Conservation (phyloP, 2,888 invertebrate species). For the Ormyrus pomaceus region DNA sequence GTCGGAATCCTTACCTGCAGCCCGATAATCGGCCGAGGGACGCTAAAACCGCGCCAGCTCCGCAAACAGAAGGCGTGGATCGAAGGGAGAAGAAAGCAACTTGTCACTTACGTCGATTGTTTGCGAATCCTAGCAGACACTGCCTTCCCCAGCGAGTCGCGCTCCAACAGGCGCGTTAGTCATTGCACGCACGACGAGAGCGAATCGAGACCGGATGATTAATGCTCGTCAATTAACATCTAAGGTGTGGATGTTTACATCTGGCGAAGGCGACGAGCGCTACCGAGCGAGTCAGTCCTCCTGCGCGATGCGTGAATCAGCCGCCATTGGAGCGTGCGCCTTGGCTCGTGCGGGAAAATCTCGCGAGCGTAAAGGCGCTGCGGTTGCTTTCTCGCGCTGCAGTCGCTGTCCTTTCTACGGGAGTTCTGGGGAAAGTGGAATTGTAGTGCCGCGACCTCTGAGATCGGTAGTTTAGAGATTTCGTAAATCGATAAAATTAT, state of each 20-base stretch:
- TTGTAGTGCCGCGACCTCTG: no score
- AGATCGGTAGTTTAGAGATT: no score
- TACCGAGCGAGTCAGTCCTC: neutral
- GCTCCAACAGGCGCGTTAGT: constrained; percentile 22
- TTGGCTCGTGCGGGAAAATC: constrained; percentile 5
- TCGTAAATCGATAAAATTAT: no score
- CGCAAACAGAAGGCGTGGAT: no score
- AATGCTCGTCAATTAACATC: constrained; percentile 48
- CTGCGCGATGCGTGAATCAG: constrained; percentile 31
- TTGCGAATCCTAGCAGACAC: constrained; percentile 49
- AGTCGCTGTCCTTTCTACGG: no score
- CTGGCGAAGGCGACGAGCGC: neutral
- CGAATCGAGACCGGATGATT: constrained; percentile 27
- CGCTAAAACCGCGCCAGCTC: no score
- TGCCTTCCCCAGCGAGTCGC: constrained; percentile 1
- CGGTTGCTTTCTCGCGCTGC: constrained; percentile 11
- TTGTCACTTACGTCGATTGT: constrained; percentile 47
- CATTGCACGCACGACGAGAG: constrained; percentile 23
- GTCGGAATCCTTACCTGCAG: no score
- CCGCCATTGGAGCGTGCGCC: constrained; percentile 28
- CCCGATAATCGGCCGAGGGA: no score
- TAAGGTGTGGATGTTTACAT: constrained; percentile 52
- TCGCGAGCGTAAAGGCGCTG: neutral
- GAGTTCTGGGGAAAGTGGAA: no score
- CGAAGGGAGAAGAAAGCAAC: neutral